Base-by-base conservation (phyloP, 2,888 invertebrate species). In the Acrobasis suavella region DNA sequence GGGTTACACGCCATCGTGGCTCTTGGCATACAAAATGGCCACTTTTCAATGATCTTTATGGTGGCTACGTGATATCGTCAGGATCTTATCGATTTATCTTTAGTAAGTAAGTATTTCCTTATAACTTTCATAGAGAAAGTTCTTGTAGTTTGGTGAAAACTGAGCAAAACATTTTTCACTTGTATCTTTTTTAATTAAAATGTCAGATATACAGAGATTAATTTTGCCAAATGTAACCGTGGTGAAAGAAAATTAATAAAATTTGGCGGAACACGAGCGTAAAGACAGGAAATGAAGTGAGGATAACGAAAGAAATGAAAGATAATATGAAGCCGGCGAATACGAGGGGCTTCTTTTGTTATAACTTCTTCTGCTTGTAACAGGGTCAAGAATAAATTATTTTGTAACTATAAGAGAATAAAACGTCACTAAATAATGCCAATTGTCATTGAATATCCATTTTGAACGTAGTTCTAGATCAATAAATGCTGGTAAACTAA, bases 41-140 rank as follows among this genome's bases (percentile, higher is more conserved):
- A 51, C 51, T 51, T 22, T 51, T 51, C 51, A 22, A 22, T 17
- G 10, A 50, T 22, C 12, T 51, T 22, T 51, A 51, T 22, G 51
- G 12, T 9, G 22, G 12, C 22, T 22, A 51, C 51, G 51, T 51
- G 51, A 51, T 51, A 51, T 51, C 22, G 17, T 51, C 14, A 51
- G 51, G 51, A 51, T 46, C 46, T 46, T 10, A 46, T 46, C 46
- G 46, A 46, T n/a, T 32, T 46, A 46, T 46, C 46, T 12, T 3
- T 42, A 42, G 42, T 42, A 10, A n/a, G n/a, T 42, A 42, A 42
- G 42, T 22, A 22, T 22, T 22, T 22, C 7, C 32, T 32, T 32
- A 7, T 32, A 32, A 7, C 32, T 32, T 32, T 32, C 5, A 32
- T 32, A 32, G 32, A 32, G 32, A 32, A 32, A 32, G 32, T 32